Base-by-base conservation (phyloP, 2,113 vertebrate genomes). In the Dipodomys merriami region DNA sequence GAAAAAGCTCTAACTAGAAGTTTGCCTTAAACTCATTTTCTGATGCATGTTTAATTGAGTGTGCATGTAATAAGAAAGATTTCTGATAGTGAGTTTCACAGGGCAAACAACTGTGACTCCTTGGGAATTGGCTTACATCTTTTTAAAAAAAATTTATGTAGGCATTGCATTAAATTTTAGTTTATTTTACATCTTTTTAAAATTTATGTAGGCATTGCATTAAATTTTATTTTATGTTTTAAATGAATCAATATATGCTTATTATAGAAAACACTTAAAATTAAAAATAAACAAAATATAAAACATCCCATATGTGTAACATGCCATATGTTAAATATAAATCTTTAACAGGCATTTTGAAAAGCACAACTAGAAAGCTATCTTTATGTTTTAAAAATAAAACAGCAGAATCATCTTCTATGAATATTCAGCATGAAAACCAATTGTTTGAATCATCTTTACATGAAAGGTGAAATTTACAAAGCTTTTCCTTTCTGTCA, bases 201-300 rank as follows among this genome's bases (percentile, higher is more conserved):
- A 18, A 33, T n/a, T 78, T 77, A 83, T 46, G 27, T n/a, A 67
- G 1, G n/a, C 1, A 46, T 13, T 16, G 35, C 88, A 88, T 71
- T 82, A 83, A 10, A 74, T 39, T 46, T 57, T 57, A 0, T 64
- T 90, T 46, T 65, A 25, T 69, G 62, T 62, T 72, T 90, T 91
- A 79, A 87, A 91, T 57, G 53, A 57, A 83, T 82, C 39, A 39
- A 39, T 82, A 57, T 64, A n/a, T 60, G 10, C 60, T 68, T 39
- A 83, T 80, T 88, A 87, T 68, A 69, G 25, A 68, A 92, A 91
- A 88, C 13, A 60, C 7, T 86, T 22, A 82, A 82, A 30, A 76
- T 46, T 80, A 27, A 76, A 91, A 80, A n/a, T 25, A 53, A 83
- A 90, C 68, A 73, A 80, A 57, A 44, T 8, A 20, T 46, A 27